phyloP scores from a whole-genome alignment of 2,113 vertebrate genomes.

The Mus musculus region DNA sequence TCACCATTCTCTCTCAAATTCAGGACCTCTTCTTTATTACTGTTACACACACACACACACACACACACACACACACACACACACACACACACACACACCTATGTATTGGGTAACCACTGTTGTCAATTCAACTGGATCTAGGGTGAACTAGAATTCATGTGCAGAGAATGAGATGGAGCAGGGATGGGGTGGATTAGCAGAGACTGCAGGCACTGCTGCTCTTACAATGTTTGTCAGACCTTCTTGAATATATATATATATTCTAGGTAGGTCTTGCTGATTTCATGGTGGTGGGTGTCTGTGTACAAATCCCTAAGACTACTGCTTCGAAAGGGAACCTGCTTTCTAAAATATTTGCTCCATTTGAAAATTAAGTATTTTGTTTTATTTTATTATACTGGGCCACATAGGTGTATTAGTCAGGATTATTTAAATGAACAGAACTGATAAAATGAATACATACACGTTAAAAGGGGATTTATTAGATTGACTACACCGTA shows the following conservation, averaged over 20 bases:
- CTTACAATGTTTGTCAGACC: background rate
- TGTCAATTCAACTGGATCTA: background rate
- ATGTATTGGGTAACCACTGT: no score
- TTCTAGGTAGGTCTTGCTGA: no score
- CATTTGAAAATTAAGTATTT: background rate
- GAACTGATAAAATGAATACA: background rate
- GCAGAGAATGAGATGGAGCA: background rate
- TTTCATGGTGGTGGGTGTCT: background rate
- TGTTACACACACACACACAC: background rate
- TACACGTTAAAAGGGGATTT: background rate
- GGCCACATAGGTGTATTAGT: background rate
- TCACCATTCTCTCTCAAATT: background rate
- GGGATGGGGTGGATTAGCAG: background rate
- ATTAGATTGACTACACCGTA: background rate
- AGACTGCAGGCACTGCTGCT: background rate
- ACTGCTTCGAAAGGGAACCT: background rate
- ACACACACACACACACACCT: background rate
- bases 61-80: background rate
- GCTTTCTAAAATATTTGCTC: background rate
- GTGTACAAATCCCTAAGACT: background rate
- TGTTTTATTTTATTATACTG: background rate
- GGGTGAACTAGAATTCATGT: background rate
- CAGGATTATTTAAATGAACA: background rate
- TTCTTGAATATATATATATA: background rate
- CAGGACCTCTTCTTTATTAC: background rate